A percentile compares a stretch with the other conserved stretches of the same genome.
Conservation (phyloP, 2,888 invertebrate genomes). For the Epistrophe grossulariae region DNA sequence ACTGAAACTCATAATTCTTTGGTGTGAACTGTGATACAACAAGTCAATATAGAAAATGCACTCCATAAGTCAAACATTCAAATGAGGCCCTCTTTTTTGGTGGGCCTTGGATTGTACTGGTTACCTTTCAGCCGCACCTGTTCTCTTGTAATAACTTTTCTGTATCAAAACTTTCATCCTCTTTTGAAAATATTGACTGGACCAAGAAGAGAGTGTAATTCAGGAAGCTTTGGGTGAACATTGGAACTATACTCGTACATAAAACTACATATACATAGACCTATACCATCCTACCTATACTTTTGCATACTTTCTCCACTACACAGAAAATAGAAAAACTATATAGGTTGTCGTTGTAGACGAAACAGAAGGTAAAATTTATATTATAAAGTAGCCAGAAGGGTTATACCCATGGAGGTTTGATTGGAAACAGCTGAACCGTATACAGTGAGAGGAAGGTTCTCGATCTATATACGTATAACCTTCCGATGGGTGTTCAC, state of each 20-base stretch:
- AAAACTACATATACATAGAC: not conserved
- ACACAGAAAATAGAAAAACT: not conserved
- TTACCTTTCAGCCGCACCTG: not conserved
- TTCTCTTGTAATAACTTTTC: constrained; percentile 6
- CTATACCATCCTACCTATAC: no score
- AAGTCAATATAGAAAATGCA: not conserved
- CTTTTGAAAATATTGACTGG: constrained; percentile 30
- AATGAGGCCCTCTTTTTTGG: not conserved
- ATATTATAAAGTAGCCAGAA: constrained; percentile 21
- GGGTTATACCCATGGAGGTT: constrained; percentile 30
- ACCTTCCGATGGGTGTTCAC: not conserved
- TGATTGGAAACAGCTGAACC: constrained; percentile 65
- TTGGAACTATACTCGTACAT: not conserved
- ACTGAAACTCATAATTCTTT: no score
- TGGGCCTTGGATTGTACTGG: not conserved
- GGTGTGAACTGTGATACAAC: no score
- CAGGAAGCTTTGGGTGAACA: constrained; percentile 23
- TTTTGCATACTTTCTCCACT: not conserved
- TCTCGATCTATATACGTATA: not conserved
- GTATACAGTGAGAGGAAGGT: not conserved
- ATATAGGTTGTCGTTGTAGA: constrained; percentile 34
- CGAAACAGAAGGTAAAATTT: constrained; percentile 14
- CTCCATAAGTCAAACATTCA: not conserved
- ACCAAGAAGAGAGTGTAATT: constrained; percentile 1
- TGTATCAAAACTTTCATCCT: constrained; percentile 35